Base-by-base conservation (phyloP, 1,140 invertebrate species). In the Oedothorax gibbosus region DNA sequence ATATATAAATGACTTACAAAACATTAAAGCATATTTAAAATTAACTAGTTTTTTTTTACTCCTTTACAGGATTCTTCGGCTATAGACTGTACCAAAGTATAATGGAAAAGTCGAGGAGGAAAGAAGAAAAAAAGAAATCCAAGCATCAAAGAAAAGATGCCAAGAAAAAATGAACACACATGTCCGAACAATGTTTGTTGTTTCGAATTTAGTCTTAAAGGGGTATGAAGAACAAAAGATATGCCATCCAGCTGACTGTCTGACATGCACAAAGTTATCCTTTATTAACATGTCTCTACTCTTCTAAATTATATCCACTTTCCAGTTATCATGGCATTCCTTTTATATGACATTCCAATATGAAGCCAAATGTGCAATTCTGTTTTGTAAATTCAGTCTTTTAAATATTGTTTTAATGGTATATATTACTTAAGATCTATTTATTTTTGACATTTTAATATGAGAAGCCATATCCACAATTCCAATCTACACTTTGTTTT, bases 81-180 rank as follows among this genome's bases (percentile, higher is more conserved):
- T 96, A 95, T 90, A 95, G 95, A 89, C 90, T 96, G 57, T 95
- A 95, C 90, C 93, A 93, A 89, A 95, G 94, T 85, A 90, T 95
- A 88, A 92, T 92, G 84, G 93, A 94, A 15, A 94, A 94, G 88
- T 93, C 95, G 87, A 90, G 91, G 53, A 94, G 93, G 88, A 91
- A 91, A 87, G 94, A 95, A 90, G 94, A 95, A 88, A 95, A 95
- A 89, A 92, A 91, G 87, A 93, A 93, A 87, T 89, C 92, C 10
- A 94, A 94, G 88, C 90, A 90, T 87, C 92, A 93, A 88, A 91
- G 91, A 71, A 92, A 91, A 90, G 92, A 86, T 56, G 62, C 69
- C 15, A 86, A 81, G 50, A 86, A 86, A 35, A 86, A 85, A 11
- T 84, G 62, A 84, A 54, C 15, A n/a, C 9, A 18, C 20, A 57